Conservation (phyloP, 2,797 vertebrate species). For the Pempheris klunzingeri region DNA sequence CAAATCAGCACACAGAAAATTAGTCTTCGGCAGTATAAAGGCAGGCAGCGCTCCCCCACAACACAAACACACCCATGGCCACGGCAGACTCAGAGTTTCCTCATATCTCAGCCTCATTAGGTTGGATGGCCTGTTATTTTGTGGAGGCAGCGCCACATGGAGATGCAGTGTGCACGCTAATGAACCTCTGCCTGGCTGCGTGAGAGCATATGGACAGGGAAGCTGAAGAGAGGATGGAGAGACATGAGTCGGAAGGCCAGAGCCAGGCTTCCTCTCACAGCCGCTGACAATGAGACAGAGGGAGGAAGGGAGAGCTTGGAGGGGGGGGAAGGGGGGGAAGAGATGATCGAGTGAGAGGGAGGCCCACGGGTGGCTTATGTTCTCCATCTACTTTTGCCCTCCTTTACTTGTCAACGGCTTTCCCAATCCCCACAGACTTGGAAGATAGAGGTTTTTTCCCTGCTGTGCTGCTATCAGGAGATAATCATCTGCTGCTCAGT, state of each 20-base stretch:
- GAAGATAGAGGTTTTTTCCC: constrained; percentile 69
- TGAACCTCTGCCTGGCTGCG: constrained; percentile 85
- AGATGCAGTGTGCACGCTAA: constrained; percentile 84
- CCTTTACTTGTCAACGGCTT: constrained; percentile 68
- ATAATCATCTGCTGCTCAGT: constrained; percentile 82
- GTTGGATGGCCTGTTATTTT: constrained; percentile 86
- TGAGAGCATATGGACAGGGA: constrained; percentile 84
- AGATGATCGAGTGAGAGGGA: constrained; percentile 61
- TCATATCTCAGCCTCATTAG: constrained; percentile 89
- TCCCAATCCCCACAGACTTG: constrained; percentile 72
- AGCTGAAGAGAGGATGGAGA: constrained; percentile 77
- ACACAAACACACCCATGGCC: constrained; percentile 43
- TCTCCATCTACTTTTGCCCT: constrained; percentile 70
- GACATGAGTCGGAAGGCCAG: constrained; percentile 77
- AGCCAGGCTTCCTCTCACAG: constrained; percentile 66
- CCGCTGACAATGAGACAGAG: constrained; percentile 66
- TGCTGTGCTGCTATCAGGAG: constrained; percentile 79
- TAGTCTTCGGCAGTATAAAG: constrained; percentile 69
- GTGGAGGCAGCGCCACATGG: constrained; percentile 82
- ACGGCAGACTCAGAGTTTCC: constrained; percentile 68
- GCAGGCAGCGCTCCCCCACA: constrained; percentile 40
- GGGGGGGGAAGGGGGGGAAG: neutral
- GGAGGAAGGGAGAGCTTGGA: constrained; percentile 31
- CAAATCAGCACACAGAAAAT: constrained; percentile 78
- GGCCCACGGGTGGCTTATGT: constrained; percentile 66